A percentile compares a stretch with the other conserved stretches of the same genome.
Evolutionary conservation across 92 coral and sea anemone species (phyloP).

Genomic region (Desmophyllum pertusum): DNA sequence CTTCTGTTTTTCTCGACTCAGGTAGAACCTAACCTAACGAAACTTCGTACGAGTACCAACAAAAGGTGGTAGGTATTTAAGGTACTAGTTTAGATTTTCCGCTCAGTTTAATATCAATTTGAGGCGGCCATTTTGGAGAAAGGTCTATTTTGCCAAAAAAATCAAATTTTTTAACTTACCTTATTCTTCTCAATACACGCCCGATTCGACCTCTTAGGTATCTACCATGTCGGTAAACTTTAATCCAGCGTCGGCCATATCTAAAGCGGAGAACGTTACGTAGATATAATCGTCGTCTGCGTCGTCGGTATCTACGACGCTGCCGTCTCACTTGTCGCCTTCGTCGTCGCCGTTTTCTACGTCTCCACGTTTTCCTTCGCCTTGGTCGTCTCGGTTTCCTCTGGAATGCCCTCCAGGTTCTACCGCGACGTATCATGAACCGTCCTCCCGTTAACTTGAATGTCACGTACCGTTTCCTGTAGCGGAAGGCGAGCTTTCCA

Average conservation of each 20-base stretch:
- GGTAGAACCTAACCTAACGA: too few species aligned
- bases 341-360: slow-evolving; percentile 26
- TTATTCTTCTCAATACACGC: slow-evolving; percentile 13
- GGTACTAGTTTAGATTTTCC: too few species aligned
- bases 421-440: not conserved
- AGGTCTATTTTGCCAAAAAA: too few species aligned
- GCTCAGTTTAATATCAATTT: too few species aligned
- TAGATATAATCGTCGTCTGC: slow-evolving; percentile 11
- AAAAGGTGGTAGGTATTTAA: too few species aligned
- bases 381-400: slow-evolving; percentile 19
- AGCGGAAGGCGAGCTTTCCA: slow-evolving; percentile 21
- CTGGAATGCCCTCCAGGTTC: not conserved
- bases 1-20: too few species aligned
- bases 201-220: not conserved
- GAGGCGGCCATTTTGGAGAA: too few species aligned
- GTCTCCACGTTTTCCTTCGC: slow-evolving; percentile 20
- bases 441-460: slow-evolving; percentile 19
- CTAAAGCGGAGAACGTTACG: slow-evolving; percentile 26
- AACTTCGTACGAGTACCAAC: too few species aligned
- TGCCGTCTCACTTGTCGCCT: slow-evolving; percentile 34
- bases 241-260: slow-evolving; percentile 21
- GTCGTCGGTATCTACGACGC: slow-evolving; percentile 42
- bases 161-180: slow-evolving; percentile 11
- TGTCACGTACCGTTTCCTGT: slow-evolving; percentile 8
- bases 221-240: slow-evolving; percentile 24